Evolutionary conservation across 2,888 invertebrate genomes (phyloP).

Genomic region (Synergus itoensis): DNA sequence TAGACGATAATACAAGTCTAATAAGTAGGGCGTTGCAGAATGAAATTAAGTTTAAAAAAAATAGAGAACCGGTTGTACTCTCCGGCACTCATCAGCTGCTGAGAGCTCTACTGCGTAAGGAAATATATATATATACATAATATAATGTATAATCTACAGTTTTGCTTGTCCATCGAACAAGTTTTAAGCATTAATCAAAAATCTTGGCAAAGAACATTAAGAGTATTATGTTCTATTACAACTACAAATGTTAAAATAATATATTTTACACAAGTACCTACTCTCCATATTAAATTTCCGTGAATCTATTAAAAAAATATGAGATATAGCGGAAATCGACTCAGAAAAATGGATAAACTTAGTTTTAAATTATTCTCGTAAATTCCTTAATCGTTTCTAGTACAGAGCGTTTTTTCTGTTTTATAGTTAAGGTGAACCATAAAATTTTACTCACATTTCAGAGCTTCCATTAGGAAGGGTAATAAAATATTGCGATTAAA

Average conservation of each 20-base stretch:
- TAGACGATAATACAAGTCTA: background rate
- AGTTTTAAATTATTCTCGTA: constrained; percentile 10
- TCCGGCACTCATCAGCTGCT: constrained; percentile 35
- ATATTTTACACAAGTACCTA: background rate
- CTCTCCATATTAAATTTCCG: background rate
- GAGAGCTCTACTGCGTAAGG: constrained; percentile 21
- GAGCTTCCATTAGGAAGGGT: constrained; percentile 11
- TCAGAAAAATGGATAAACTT: constrained; percentile 3
- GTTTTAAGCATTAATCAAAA: constrained; percentile 34
- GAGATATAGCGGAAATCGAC: background rate
- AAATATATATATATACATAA: background rate
- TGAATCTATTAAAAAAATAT: constrained; percentile 8
- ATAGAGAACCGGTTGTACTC: constrained; percentile 36
- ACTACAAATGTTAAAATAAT: background rate
- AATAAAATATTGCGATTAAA: background rate
- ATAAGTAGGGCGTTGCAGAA: constrained; percentile 38
- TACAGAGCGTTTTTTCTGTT: background rate
- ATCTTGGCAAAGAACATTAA: constrained; percentile 26
- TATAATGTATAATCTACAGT: constrained; percentile 1
- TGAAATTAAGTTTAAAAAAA: constrained; percentile 35
- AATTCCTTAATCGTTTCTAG: background rate
- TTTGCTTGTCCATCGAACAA: constrained; percentile 31
- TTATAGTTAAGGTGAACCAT: constrained; percentile 14
- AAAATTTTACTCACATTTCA: constrained; percentile 23
- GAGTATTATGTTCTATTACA: constrained; percentile 8